Conservation (phyloP, 2,113 vertebrate genomes). For the Clupea harengus region DNA sequence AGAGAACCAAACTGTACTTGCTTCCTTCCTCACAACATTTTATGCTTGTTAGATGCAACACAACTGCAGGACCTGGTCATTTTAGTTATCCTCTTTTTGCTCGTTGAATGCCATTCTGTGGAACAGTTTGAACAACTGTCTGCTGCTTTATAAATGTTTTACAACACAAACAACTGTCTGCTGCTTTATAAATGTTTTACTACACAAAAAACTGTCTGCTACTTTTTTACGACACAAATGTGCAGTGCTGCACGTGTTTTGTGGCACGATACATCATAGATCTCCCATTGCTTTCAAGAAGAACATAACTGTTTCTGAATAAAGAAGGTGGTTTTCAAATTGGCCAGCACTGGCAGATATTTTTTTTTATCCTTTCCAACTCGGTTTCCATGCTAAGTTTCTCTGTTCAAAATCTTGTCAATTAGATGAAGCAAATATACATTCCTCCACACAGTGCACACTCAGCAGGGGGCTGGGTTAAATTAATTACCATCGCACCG, state of each 20-base stretch:
- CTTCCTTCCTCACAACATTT: conserved; percentile 21
- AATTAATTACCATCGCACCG: conserved; percentile 58
- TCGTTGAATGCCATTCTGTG: background rate
- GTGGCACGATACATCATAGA: background rate
- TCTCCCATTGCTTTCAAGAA: background rate
- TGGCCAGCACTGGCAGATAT: background rate
- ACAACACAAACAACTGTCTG: background rate
- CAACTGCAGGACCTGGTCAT: background rate
- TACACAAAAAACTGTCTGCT: background rate
- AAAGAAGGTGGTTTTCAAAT: conserved; percentile 1
- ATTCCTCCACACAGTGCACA: conserved; percentile 58
- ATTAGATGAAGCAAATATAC: conserved; percentile 65
- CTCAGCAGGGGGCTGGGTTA: conserved; percentile 59
- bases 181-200: too few species aligned
- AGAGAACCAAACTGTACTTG: background rate
- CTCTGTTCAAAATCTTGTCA: conserved; percentile 62
- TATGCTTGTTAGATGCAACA: background rate
- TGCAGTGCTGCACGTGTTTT: background rate
- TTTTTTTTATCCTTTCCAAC: background rate
- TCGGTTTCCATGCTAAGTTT: conserved; percentile 31
- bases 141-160: too few species aligned
- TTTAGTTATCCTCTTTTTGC: background rate
- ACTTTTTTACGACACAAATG: background rate
- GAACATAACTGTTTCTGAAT: background rate
- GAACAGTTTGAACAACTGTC: background rate